phyloP scores from a whole-genome alignment of 2,888 invertebrate species.

The Hemistola chrysoprasaria region DNA sequence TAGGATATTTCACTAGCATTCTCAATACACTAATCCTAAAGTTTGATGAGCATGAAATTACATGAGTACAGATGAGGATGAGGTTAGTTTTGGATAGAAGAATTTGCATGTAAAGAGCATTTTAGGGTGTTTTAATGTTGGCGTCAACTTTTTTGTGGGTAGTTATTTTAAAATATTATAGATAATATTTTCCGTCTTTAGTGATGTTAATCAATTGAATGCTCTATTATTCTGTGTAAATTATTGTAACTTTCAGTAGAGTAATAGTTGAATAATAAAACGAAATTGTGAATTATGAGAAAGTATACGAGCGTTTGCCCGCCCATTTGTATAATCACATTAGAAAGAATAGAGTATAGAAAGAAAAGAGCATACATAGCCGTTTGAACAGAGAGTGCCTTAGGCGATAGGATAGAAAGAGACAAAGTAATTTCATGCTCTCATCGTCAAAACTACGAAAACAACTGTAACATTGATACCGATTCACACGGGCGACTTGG shows the following conservation, averaged over 20 bases:
- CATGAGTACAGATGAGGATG: slow-evolving; percentile 46
- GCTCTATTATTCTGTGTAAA: too few relatives aligned
- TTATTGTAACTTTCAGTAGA: too few relatives aligned
- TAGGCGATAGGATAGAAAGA: slow-evolving; percentile 34
- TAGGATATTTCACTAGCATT: slow-evolving; percentile 75
- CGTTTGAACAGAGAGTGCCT: slow-evolving; percentile 31
- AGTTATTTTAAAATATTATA: too few relatives aligned
- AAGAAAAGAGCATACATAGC: slow-evolving; percentile 11
- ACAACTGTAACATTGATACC: slow-evolving; percentile 60
- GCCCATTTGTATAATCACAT: slow-evolving; percentile 2
- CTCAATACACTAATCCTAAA: slow-evolving; percentile 73
- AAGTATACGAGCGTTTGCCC: slow-evolving; percentile 1
- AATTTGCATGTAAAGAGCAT: slow-evolving; percentile 31
- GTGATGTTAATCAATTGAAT: slow-evolving; percentile 6
- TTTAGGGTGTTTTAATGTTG: slow-evolving; percentile 12
- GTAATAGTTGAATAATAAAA: too few relatives aligned
- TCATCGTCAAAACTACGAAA: slow-evolving; percentile 52
- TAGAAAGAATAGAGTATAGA: too few relatives aligned
- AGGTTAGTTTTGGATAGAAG: slow-evolving; percentile 16
- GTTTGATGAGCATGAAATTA: slow-evolving; percentile 73
- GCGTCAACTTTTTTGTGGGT: too few relatives aligned
- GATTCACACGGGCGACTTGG: slow-evolving; percentile 78
- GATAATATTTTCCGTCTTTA: background rate
- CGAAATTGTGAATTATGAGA: too few relatives aligned
- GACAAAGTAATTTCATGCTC: slow-evolving; percentile 76